Evolutionary conservation across 1,140 invertebrate species (phyloP), one percentile per base, ranked within the genome.

Genomic region (Octopus sinensis): DNA sequence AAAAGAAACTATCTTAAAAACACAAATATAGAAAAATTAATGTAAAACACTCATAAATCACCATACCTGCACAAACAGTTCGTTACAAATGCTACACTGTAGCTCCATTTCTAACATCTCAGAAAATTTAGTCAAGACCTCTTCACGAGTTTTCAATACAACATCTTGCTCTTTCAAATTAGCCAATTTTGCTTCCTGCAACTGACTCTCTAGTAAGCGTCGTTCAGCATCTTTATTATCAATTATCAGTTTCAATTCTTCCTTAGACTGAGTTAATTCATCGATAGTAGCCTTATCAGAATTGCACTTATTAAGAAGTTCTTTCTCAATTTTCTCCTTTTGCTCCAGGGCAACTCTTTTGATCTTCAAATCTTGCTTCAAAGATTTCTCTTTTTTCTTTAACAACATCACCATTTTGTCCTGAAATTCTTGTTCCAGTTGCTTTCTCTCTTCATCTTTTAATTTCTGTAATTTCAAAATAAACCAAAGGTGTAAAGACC

Each of bases 51-150:
- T 43, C 0, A 43, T 43, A 43, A 43, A 43, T 43, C 30, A 43
- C 30, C 30, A 80, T 80, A 90, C 89, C 87, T 87, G 91, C 0
- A 96, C 91, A 89, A 95, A 95, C 1, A 96, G 89, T 90, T 96
- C 95, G 78, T 93, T 93, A 87, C 95, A 96, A 82, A 96, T 94
- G 80, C 93, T 93, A 87, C 95, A 96, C 80, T 94, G 93, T 23
- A 96, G 89, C 87, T 96, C 95, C 80, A 92, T 93, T 84, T 95
- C 94, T 91, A 95, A 92, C n/a, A 94, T 51, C 90, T 89, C 86
- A 30, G 88, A 92, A 54, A 95, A 92, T 85, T 93, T 92, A 4
- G 91, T 89, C 6, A 94, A 85, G 4, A 93, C 88, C 17, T 86
- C 90, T 56, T 92, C 89, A 80, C 92, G 91, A 5, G 91, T 91